These are phyloP conservation scores for Callospermophilus lateralis DNA, from an alignment of 2,113 vertebrate species.

Conservation along the genomic window DNA sequence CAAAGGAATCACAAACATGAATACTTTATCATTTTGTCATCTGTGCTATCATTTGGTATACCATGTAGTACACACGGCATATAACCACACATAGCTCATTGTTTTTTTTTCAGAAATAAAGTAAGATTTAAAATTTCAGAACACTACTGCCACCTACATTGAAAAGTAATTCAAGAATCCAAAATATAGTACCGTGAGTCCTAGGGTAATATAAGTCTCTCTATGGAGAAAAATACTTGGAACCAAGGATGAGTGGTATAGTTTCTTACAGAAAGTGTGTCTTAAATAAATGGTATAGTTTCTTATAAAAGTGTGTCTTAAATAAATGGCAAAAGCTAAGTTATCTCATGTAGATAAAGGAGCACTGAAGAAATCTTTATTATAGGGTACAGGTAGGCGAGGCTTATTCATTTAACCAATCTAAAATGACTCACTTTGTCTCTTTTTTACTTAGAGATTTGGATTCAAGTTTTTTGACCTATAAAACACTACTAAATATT, in stretches of 20 bases:
- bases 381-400: background rate
- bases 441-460: conserved; percentile 26
- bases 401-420: background rate
- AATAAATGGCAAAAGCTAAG: conserved; percentile 33
- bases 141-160: background rate
- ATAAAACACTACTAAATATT: background rate
- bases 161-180: conserved; percentile 42
- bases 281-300: conserved; percentile 43
- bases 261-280: background rate
- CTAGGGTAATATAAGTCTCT: background rate
- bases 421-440: conserved; percentile 19
- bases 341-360: background rate
- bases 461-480: conserved; percentile 43
- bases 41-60: background rate
- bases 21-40: background rate
- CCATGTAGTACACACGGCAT: background rate
- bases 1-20: background rate
- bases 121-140: conserved; percentile 34
- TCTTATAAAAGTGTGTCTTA: background rate
- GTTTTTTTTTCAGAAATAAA: background rate
- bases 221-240: background rate
- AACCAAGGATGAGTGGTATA: background rate
- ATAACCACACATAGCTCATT: background rate
- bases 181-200: background rate
- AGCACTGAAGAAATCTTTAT: background rate